Base-by-base conservation (phyloP, 2,888 invertebrate species). In the Orgyia antiqua region DNA sequence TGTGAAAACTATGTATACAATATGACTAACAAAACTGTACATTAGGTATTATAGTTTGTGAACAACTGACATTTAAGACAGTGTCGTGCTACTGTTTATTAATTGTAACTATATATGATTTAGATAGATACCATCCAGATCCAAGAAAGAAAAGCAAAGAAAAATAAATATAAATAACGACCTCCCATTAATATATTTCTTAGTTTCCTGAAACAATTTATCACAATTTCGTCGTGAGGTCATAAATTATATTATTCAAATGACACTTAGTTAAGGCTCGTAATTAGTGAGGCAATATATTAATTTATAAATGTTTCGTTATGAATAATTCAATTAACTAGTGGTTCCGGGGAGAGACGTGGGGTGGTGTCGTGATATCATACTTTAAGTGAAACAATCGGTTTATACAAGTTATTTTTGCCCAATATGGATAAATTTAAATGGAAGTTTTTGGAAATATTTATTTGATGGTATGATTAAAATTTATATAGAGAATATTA, bases 251-350 rank as follows among this genome's bases (percentile, higher is more conserved):
- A 37, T 47, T 50, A 44, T 52, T 48, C 42, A 37, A 40, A 50
- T 53, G 39, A 31, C 35, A 30, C 29, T 37, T 38, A 24, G 33
- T 26, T 30, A 19, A 34, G 32, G 31, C 30, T 35, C 40, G 33
- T 48, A 48, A 52, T 45, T 52, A 52, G 29, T 39, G 36, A 38
- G 37, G 36, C 49, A 45, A 49, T 52, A 42, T 49, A 50, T 50
- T 52, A 52, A 49, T 45, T 49, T 38, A 29, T 34, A 21, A 36
- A 36, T 33, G 21, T 33, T 52, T 29, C 32, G 28, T 27, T 31
- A 44, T 48, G 52, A 48, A 52, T 50, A 34, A 50, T 50, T 52
- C 35, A 39, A 30, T 24, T 36, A n/a, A n/a, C n/a, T n/a, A n/a
- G n/a, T n/a, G n/a, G n/a, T n/a, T n/a, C n/a, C n/a, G n/a, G n/a